Conservation (phyloP, 2,797 vertebrate species). For the Cephalopachus bancanus region DNA sequence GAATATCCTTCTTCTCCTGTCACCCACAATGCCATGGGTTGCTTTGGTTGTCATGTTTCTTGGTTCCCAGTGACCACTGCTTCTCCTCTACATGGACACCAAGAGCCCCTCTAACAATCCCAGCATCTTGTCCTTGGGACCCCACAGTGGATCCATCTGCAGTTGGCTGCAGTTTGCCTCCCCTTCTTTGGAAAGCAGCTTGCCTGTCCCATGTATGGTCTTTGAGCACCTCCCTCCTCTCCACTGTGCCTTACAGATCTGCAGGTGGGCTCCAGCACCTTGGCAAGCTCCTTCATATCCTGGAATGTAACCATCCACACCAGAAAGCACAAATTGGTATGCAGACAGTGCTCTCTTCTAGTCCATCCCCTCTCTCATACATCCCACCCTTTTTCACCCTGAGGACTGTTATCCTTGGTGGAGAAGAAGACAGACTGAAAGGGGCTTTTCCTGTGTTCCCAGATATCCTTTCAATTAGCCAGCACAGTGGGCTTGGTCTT, state of each 20-base stretch:
- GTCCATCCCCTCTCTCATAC: not conserved
- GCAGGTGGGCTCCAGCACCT: fast-evolving
- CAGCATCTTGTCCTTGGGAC: not conserved
- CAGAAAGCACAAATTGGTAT: not conserved
- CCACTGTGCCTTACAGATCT: fast-evolving
- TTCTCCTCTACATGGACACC: not conserved
- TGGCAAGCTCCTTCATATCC: not conserved
- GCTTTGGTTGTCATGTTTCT: fast-evolving
- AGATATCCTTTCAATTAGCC: too few species aligned
- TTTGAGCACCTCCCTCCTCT: not conserved
- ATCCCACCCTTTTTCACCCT: not conserved
- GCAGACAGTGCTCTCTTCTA: not conserved
- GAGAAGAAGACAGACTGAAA: too few species aligned
- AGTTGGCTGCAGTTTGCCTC: fast-evolving
- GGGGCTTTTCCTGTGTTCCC: not conserved
- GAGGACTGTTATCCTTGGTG: not conserved
- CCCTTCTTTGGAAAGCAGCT: too few species aligned
- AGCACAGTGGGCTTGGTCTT: fast-evolving
- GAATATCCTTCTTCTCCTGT: not conserved
- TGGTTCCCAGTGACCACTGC: not conserved
- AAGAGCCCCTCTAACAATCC: fast-evolving
- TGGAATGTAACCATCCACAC: not conserved
- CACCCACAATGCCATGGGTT: fast-evolving
- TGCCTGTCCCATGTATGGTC: too few species aligned
- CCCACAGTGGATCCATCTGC: too few species aligned